Base-by-base conservation (phyloP, 2,888 invertebrate species). In the Rhingia campestris region DNA sequence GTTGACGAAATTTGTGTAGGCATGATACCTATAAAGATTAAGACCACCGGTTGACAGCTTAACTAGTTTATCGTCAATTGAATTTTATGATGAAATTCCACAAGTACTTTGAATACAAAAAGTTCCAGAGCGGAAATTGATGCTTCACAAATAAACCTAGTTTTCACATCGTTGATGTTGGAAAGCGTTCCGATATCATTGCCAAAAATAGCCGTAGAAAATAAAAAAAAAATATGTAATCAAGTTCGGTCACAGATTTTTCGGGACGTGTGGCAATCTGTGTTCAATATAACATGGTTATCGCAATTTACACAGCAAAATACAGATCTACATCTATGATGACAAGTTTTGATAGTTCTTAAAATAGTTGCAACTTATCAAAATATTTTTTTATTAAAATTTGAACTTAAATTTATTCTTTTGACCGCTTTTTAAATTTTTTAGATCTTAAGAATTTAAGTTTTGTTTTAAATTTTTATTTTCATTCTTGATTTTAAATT, bases 1-100 rank as follows among this genome's bases (percentile, higher is more conserved):
- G 30, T n/a, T 9, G 45, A 56, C n/a, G 61, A 47, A 45, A 61
- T 61, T 56, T 45, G 7, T 5, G 6, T 10, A 14, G 0, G 22
- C 61, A 22, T 22, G 47, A 37, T 63, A 63, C 35, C 61, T 37
- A 63, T 58, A 58, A 49, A 70, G 49, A 70, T 70, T 49, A 70
- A n/a, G 39, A 30, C 9, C 22, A 2, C 10, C n/a, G 32, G 54
- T 41, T 41, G 59, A 45, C 12, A 41, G 33, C 45, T 30, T n/a
- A 33, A 61, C 10, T 14, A 63, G 37, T 63, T 63, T 63, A 49
- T 63, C 30, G 4, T 37, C 37, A 37, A n/a, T 6, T 37, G 47
- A 35, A 22, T 37, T 14, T 22, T 22, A 22, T 22, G 22, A 37
- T 14, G 37, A 49, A 63, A 30, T 39, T 22, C 6, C 22, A 35